Evolutionary conservation across 37 sponge, comb jelly and placozoan species (phyloP), one percentile per base, ranked within the genome.

Genomic region (Dysidea cf. avara): DNA sequence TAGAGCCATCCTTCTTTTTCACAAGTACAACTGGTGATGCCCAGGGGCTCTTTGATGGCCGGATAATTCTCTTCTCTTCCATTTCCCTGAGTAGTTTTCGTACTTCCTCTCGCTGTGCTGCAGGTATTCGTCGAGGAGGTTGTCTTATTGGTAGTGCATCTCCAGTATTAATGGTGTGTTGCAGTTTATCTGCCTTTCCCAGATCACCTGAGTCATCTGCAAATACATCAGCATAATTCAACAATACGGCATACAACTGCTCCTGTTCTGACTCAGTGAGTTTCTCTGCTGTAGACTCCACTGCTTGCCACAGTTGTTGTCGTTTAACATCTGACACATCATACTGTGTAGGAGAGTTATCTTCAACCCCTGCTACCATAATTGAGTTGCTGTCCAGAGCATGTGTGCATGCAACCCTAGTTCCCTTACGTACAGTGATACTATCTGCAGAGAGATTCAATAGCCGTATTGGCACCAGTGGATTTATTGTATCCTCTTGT

Each of bases 11-110:
- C 29, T 63, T 76, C 63, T 63, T 76, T 14, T 43, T 13, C n/a
- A 76, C 77, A 17, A 76, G n/a, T 46, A 76, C 77, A 39, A 76
- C 65, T 2, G 67, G 67, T 61, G 71, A 70, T 7, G 71, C 53
- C 71, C 71, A 70, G 4, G 55, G 71, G 33, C 71, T 70, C 3
- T 21, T 29, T n/a, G 54, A 70, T n/a, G 30, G 56, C 20, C 33
- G 56, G 36, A 70, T 53, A 2, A 70, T 37, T 28, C 28, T 56
- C 2, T 2, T 20, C 7, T n/a, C 33, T 2, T 9, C 2, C 71
- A 70, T 70, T 32, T 70, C 55, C 31, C 33, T 33, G 14, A 53
- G 35, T 32, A 53, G 3, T 3, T 50, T 50, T 22, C 53, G 28
- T 22, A 53, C 55, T n/a, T 24, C 53, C 33, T 53, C 56, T 30